Evolutionary conservation across 92 coral and sea anemone species (phyloP).

Genomic region (Heliopora coerulea): DNA sequence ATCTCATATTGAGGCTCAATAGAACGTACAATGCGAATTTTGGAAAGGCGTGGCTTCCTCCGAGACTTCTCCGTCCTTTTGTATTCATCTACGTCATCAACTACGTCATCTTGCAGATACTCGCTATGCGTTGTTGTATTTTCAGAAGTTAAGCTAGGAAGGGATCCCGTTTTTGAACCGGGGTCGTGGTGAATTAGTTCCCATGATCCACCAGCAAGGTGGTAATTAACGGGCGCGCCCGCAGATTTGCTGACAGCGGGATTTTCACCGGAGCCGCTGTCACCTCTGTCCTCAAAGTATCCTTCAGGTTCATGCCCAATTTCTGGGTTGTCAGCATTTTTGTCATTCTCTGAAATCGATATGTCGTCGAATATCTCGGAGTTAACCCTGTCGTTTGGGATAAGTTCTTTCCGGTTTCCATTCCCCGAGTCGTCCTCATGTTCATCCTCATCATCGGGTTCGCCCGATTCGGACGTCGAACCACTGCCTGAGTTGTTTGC

Average conservation of each 20-base stretch:
- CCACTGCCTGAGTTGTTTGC: too few relatives aligned
- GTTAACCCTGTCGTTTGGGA: background rate
- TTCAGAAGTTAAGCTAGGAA: background rate
- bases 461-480: too few relatives aligned
- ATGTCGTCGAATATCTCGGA: background rate
- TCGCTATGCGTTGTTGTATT: slow-evolving; percentile 34
- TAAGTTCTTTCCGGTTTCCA: background rate
- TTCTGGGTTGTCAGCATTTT: background rate
- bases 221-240: slow-evolving; percentile 8
- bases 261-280: slow-evolving; percentile 1
- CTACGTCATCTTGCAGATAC: slow-evolving; percentile 21
- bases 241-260: background rate
- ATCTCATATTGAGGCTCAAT: slow-evolving; percentile 34
- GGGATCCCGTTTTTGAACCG: background rate
- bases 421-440: background rate
- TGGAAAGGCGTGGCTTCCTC: slow-evolving; percentile 29
- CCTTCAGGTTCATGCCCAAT: background rate
- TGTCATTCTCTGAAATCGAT: background rate
- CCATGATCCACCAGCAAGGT: slow-evolving; percentile 27
- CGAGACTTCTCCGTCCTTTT: slow-evolving; percentile 15
- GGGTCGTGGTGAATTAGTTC: slow-evolving; percentile 22
- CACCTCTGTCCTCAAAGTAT: background rate
- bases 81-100: slow-evolving; percentile 26
- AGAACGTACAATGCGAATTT: slow-evolving; percentile 1
- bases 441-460: too few relatives aligned